A percentile compares a stretch with the other conserved stretches of the same genome.
Evolutionary conservation across 2,888 invertebrate genomes (phyloP).

Genomic region (Cepaea hortensis): DNA sequence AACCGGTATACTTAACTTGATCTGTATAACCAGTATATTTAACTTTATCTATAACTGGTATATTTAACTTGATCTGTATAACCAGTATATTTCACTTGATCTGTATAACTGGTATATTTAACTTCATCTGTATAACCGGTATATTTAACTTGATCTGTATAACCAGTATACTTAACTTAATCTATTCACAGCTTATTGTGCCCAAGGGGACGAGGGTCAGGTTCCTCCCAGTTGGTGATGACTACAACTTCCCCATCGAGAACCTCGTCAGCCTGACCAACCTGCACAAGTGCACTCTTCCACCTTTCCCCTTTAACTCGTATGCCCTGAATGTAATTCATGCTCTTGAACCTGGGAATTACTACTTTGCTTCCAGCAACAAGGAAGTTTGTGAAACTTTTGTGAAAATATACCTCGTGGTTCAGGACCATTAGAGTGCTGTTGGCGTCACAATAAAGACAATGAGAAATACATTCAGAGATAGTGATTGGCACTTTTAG

Average conservation of each 20-base stretch:
- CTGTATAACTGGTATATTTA: no score
- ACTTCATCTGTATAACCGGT: no score
- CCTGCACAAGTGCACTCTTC: constrained; percentile 46
- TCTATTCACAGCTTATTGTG: constrained; percentile 37
- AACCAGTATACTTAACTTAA: no score
- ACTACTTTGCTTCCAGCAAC: constrained; percentile 48
- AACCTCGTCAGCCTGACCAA: constrained; percentile 50
- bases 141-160: no score
- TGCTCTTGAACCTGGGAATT: constrained; percentile 47
- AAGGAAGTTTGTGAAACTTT: constrained; percentile 28
- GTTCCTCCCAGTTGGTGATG: constrained; percentile 38
- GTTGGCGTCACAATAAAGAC: no score
- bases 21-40: no score
- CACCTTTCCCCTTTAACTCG: constrained; percentile 45
- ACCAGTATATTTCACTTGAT: no score
- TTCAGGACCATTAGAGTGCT: constrained; percentile 23
- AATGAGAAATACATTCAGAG: no score
- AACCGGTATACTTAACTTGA: no score
- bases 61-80: no score
- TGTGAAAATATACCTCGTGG: constrained; percentile 6
- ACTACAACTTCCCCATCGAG: constrained; percentile 27
- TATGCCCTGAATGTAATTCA: constrained; percentile 41
- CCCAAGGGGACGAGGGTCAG: constrained; percentile 47
- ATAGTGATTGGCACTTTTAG: no score
- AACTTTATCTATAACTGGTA: no score